Base-by-base conservation (phyloP, 2,797 vertebrate species). In the Amphiprion clarkii region DNA sequence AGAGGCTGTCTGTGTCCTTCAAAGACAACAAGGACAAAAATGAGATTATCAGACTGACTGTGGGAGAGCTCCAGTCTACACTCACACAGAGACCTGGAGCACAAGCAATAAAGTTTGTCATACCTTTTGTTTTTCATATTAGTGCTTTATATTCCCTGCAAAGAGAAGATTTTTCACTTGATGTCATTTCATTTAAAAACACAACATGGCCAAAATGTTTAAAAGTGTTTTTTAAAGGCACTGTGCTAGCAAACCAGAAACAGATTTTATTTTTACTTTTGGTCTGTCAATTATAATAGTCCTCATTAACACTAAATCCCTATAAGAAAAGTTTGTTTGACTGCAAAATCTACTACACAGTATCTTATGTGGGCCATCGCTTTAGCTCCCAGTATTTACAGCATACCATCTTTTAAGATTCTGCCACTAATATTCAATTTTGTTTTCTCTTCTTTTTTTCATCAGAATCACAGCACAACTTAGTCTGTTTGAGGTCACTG, bases 41-140 rank as follows among this genome's bases (percentile, higher is more conserved):
- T 16, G 95, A 97, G 78, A 94, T 99, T 73, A 93, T 99, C 89
- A 94, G 93, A 79, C 88, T 98, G 88, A 95, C 97, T 17, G 94
- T 99, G 71, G 92, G 93, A 79, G 96, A 96, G 85, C 94, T 99
- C 72, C 93, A 94, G 87, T 96, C 96, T 64, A 92, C 89, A 19
- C 93, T 99, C 85, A 95, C 96, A 1, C 98, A 99, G 80, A 96
- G 98, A 85, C 93, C 98, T n/a, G 97, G 97, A 79, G 98, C 97
- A 76, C 97, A 99, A 93, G 97, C 98, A 86, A 89, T 98, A 79
- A 98, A 96, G 98, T 99, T 88, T 44, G 93, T 51, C 53, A 13
- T 13, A 2, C 9, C 48, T 19, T 21, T n/a, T 49, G 19, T 56
- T 4, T 36, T 31, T 57, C 12, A 4, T 48, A 27, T 25, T 49